These are phyloP conservation scores for Mustela lutreola DNA, from an alignment of 2,113 vertebrate species.

Conservation along the genomic window DNA sequence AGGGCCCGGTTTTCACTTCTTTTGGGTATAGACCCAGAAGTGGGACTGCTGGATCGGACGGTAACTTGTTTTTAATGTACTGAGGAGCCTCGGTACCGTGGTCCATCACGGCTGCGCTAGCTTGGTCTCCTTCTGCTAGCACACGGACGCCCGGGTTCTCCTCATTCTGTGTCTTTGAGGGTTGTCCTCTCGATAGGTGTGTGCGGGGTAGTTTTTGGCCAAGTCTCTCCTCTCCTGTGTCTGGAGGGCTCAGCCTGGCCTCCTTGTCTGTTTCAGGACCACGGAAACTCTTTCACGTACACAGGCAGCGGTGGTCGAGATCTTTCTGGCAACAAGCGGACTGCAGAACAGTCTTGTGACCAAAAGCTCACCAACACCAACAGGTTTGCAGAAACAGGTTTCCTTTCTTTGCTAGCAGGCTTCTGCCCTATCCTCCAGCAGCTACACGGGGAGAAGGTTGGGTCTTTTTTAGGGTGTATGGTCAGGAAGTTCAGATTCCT, in stretches of 20 bases:
- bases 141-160: not conserved
- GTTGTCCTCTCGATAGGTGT: not conserved
- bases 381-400: conserved; percentile 86
- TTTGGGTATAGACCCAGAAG: not conserved
- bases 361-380: conserved; percentile 99
- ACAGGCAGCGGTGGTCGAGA: conserved; percentile 97
- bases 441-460: not conserved
- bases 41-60: not conserved
- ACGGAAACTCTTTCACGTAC: conserved; percentile 98
- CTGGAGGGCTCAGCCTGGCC: not conserved
- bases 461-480: not conserved
- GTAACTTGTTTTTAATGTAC: not conserved
- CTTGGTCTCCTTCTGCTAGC: fast-evolving
- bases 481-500: not conserved
- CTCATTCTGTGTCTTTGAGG: not conserved
- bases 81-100: fast-evolving
- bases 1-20: not conserved
- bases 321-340: conserved; percentile 98
- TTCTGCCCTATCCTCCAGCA: fast-evolving
- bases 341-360: conserved; percentile 97
- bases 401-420: fast-evolving
- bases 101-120: fast-evolving
- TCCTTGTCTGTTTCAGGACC: conserved; percentile 89
- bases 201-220: not conserved
- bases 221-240: not conserved